phyloP scores from a whole-genome alignment of 2,113 vertebrate species.

The Donacobius atricapilla region DNA sequence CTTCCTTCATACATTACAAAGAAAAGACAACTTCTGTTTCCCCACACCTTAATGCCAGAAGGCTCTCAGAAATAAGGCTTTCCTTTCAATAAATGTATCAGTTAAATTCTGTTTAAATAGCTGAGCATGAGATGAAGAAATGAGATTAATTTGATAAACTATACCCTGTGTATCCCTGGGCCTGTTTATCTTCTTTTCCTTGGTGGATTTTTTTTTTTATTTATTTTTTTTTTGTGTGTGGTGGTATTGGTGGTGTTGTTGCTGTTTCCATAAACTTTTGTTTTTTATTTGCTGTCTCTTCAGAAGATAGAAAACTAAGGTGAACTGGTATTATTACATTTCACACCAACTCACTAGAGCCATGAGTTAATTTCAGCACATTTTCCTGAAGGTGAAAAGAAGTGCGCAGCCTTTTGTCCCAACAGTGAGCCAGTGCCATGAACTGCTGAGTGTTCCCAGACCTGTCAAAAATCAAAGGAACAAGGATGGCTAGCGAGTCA shows the following conservation, averaged over 20 bases:
- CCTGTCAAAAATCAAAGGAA: slow-evolving; percentile 48
- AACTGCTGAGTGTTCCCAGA: slow-evolving; percentile 21
- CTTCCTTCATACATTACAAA: slow-evolving; percentile 36
- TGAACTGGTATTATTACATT: not conserved
- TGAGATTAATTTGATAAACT: slow-evolving; percentile 1
- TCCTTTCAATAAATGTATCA: not conserved
- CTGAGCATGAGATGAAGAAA: not conserved
- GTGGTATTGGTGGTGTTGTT: not conserved
- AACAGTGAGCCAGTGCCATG: not conserved
- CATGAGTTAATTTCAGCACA: slow-evolving; percentile 32
- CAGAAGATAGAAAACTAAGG: not conserved
- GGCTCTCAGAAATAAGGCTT: not conserved
- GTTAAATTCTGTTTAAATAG: slow-evolving; percentile 32
- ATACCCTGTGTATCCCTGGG: not conserved
- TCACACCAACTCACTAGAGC: slow-evolving; percentile 44
- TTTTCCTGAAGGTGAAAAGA: slow-evolving; percentile 43
- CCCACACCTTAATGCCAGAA: slow-evolving; percentile 2
- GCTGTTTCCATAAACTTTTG: not conserved
- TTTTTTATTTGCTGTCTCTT: not conserved
- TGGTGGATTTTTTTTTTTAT: not conserved
- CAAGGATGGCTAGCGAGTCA: not conserved
- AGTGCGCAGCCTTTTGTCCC: slow-evolving; percentile 35
- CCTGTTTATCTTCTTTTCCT: not conserved
- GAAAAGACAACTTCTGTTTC: slow-evolving; percentile 22
- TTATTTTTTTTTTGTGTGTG: not conserved